These are phyloP conservation scores for Lithophane semibrunnea DNA, from an alignment of 2,888 invertebrate genomes.

Conservation along the genomic window DNA sequence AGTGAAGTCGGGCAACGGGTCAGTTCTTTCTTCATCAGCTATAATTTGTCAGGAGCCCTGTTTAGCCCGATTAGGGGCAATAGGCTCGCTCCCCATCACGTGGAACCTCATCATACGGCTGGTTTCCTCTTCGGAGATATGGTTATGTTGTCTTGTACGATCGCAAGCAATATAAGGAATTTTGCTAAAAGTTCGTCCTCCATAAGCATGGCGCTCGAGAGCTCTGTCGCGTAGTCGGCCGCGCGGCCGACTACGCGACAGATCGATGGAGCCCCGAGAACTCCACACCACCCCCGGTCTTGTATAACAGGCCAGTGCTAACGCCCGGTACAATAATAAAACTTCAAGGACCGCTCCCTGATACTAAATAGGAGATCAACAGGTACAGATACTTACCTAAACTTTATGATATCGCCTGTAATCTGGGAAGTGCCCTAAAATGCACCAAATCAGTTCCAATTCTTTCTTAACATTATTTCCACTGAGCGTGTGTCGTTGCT, in stretches of 20 bases:
- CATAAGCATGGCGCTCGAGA: background rate
- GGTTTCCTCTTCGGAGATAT: too few species aligned
- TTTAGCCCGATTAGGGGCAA: background rate
- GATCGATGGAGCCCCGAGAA: slow-evolving; percentile 15
- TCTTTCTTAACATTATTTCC: background rate
- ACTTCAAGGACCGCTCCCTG: background rate
- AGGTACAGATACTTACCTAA: background rate
- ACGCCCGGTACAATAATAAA: background rate
- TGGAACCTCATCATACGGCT: background rate
- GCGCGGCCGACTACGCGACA: too few species aligned
- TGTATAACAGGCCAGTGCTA: background rate
- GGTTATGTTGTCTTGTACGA: background rate
- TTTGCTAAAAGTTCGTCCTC: background rate
- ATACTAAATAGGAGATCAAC: too few species aligned
- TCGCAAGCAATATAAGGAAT: background rate
- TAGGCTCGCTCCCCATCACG: background rate
- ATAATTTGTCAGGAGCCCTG: background rate
- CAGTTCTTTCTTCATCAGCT: background rate
- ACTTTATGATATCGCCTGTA: background rate
- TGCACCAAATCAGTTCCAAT: background rate
- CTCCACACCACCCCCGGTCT: background rate
- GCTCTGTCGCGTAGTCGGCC: background rate
- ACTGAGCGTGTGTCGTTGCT: too few species aligned
- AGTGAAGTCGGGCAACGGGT: background rate
- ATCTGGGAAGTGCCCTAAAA: background rate